Conservation (phyloP, 2,113 vertebrate species). For the Chloropsis cyanopogon region DNA sequence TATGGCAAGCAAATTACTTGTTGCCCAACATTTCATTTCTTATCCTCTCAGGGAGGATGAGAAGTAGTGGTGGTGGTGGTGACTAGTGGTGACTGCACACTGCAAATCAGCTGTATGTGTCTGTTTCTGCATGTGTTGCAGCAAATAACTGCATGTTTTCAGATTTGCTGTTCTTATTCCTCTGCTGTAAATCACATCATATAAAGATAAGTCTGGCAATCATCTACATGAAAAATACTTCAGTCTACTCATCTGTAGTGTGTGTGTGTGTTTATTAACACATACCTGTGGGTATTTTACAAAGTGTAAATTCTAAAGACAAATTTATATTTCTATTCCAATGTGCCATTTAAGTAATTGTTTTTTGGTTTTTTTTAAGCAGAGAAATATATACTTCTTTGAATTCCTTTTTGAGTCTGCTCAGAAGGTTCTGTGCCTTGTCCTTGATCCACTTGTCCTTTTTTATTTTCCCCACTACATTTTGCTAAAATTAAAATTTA, state of each 20-base stretch:
- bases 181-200: background rate
- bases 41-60: background rate
- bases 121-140: background rate
- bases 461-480: accelerated
- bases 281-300: background rate
- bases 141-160: background rate
- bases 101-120: accelerated
- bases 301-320: background rate
- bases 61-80: too few species aligned
- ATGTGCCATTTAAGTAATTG: background rate
- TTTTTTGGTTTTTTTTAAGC: background rate
- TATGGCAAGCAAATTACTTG: background rate
- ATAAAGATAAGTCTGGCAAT: background rate
- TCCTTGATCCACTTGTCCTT: background rate
- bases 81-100: too few species aligned
- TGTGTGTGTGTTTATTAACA: background rate
- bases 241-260: background rate
- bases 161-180: background rate
- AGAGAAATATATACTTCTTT: background rate
- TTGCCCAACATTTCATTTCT: background rate
- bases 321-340: background rate
- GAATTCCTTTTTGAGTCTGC: background rate
- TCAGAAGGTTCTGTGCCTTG: background rate
- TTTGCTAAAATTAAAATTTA: background rate
- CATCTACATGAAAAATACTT: background rate